Evolutionary conservation across 2,113 vertebrate species (phyloP), one percentile per base, ranked within the genome.

Genomic region (Lipophrys pholis): DNA sequence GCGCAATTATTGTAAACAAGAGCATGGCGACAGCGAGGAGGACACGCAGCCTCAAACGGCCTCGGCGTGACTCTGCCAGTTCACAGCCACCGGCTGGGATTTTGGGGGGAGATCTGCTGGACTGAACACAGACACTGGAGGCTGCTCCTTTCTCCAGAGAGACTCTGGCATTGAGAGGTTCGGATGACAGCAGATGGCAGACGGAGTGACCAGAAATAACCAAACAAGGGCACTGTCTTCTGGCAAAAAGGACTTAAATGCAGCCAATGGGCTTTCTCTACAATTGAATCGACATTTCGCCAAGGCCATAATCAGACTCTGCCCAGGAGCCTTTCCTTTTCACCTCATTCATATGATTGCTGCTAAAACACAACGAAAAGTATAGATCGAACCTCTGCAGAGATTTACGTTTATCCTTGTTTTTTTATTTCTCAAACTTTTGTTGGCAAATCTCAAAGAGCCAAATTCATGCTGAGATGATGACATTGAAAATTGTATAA

Each of bases 1-100:
- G 11, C n/a, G 46, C 77, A 69, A 58, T 80, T 46, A 57, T n/a
- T 60, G 49, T 63, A 69, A 77, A 77, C 53, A 69, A 17, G 42
- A 53, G 10, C 39, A 40, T 15, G 62, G 38, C 8, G 8, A 7
- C 56, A 14, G 14, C 9, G n/a, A 43, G 6, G 42, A 48, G 10
- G 57, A 54, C 48, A 6, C 2, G 35, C 43, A 3, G 51, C 61
- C 68, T 73, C 49, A n/a, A 10, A 63, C 63, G 1, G 11, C 58
- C 38, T 21, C 58, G 17, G 12, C 8, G 21, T 57, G 2, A 45
- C 72, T 49, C 50, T 43, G 72, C 55, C 51, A 6, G 11, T 50
- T 39, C 49, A 21, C 78, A 0, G 55, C 68, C 79, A 49, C 54
- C 30, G 54, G 41, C 15, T 15, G 40, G n/a, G 51, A 10, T 67